phyloP scores from a whole-genome alignment of 1,140 invertebrate genomes.

The Hormaphis cornu region DNA sequence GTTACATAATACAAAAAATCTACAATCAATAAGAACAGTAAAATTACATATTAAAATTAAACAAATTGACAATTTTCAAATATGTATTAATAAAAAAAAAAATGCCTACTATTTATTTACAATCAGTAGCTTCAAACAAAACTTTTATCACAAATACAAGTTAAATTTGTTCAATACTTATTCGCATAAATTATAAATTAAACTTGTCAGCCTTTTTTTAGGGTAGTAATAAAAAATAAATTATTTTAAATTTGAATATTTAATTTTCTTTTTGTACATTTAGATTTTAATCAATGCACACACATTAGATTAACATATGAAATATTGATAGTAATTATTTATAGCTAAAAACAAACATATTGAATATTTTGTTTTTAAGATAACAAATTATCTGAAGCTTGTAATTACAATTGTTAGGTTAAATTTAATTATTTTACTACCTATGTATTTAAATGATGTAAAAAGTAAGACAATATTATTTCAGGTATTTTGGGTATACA shows the following conservation, averaged over 20 bases:
- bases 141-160: not conserved
- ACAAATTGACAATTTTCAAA: not conserved
- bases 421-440: too few species aligned
- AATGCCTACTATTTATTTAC: not conserved
- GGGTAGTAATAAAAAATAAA: conserved; percentile 6
- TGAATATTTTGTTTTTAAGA: too few species aligned
- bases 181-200: not conserved
- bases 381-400: too few species aligned
- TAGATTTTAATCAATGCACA: not conserved
- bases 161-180: not conserved
- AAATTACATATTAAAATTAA: not conserved
- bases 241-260: not conserved
- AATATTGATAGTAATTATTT: too few species aligned
- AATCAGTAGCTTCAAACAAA: not conserved
- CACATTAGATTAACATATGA: not conserved
- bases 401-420: too few species aligned
- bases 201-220: conserved; percentile 12
- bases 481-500: too few species aligned
- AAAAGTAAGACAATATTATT: too few species aligned
- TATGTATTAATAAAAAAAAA: not conserved
- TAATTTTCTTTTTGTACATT: not conserved
- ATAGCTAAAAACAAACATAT: not conserved
- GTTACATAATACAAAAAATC: not conserved
- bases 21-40: not conserved
- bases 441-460: too few species aligned